Evolutionary conservation across 2,113 vertebrate genomes (phyloP).

Genomic region (Leucopsar rothschildi): DNA sequence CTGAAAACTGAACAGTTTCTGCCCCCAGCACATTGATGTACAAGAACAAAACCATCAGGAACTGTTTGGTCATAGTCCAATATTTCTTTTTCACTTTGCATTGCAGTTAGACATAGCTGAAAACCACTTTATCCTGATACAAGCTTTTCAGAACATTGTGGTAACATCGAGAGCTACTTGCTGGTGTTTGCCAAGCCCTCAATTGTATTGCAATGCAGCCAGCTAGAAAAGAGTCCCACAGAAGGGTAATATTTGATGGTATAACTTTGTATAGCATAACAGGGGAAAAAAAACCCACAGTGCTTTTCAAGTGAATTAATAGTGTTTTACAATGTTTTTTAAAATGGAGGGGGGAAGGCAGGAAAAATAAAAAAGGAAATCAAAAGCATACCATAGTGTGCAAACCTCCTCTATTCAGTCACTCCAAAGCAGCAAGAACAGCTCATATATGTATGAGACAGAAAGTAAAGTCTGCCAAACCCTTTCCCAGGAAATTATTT

Average conservation of each 20-base stretch:
- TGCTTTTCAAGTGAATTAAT: not conserved
- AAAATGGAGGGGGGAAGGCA: too few relatives aligned
- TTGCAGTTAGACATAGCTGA: not conserved
- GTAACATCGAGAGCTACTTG: not conserved
- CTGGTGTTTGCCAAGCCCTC: not conserved
- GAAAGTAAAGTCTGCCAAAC: conserved; percentile 18
- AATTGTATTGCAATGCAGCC: not conserved
- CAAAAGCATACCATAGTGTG: not conserved
- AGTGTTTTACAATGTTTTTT: not conserved
- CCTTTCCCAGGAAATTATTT: conserved; percentile 19
- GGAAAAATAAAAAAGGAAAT: not conserved
- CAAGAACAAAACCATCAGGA: not conserved
- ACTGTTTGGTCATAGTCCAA: not conserved
- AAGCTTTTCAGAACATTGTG: not conserved
- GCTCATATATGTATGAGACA: not conserved
- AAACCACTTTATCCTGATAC: not conserved
- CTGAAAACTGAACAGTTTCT: not conserved
- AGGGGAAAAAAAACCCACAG: not conserved
- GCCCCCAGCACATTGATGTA: not conserved
- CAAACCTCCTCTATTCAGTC: not conserved
- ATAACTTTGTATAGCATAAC: not conserved
- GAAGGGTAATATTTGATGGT: not conserved
- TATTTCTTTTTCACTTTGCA: not conserved
- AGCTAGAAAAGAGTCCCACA: not conserved
- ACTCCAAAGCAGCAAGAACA: not conserved